Base-by-base conservation (phyloP, 2,888 invertebrate genomes). In the Aphidoletes aphidimyza region DNA sequence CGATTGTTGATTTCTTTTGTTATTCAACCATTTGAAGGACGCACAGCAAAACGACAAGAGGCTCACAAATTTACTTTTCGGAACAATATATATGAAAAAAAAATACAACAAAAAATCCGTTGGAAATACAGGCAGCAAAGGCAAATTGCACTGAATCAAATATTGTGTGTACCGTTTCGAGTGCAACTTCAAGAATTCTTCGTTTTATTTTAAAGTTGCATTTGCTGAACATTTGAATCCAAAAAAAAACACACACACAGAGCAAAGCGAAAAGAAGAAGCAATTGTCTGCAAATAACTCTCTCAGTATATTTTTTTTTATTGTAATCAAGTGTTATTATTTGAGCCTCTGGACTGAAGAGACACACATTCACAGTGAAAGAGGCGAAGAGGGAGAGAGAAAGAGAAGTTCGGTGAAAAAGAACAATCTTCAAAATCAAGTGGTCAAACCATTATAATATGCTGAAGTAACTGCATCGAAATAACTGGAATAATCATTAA, bases 311-410 rank as follows among this genome's bases (percentile, higher is more conserved):
- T 22, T 47, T 17, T 47, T 47, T 17, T 47, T 22, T 54, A 8
- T 47, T 69, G 69, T 69, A 69, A 69, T 69, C 69, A 69, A 69
- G 69, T 69, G 69, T 69, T 69, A 69, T 69, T 69, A 69, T 69
- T 69, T 69, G 14, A 69, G 69, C 30, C 69, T 30, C 34, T 69
- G 30, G 34, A 69, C 30, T 69, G 69, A 69, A 69, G 30, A 69
- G 34, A 69, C 3, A 30, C 6, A 30, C 11, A 69, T 2, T n/a
- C n/a, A n/a, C n/a, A n/a, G n/a, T 1, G 34, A 26, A 34, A 17
- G 0, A 69, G 34, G 5, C 0, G 14, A 6, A 69, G 14, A 6
- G 30, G 22, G 22, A 54, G 54, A 47, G 22, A 54, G 26, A 3
- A 54, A 54, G 3, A 11, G 22, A n/a, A 47, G 2, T 14, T 9